Evolutionary conservation across 35 echinoderm and acorn worm genomes (phyloP), one percentile per base, ranked within the genome.

Genomic region (Ophioderma brevispina): DNA sequence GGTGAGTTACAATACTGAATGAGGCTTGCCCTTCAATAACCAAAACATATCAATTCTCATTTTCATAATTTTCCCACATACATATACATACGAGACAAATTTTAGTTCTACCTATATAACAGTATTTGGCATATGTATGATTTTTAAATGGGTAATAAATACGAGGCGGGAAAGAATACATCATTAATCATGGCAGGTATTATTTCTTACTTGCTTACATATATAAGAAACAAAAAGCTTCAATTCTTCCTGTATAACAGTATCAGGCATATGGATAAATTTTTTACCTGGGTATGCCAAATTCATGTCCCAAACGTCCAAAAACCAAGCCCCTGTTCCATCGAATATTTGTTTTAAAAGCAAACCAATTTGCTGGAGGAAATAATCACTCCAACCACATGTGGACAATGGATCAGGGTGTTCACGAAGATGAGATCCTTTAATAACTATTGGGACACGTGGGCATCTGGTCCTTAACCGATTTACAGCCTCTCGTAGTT

Each of bases 241-340:
- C 3, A 91, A 35, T 85, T 91, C 89, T 78, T 91, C 55, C 0
- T 39, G 59, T 19, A 91, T 52, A 13, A 91, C 89, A 0, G 40
- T 0, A 0, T 13, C 13, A 0, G 89, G 81, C 89, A 91, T 91
- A 31, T 91, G 89, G 38, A 91, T 84, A 35, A 8, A 3, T 21
- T 84, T 91, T 76, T 31, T 37, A 0, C 13, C 25, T 6, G 81
- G 89, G 35, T 84, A 91, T 0, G 89, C 31, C 31, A 77, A 39
- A 43, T 91, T 91, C 55, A 91, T 82, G 46, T 84, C 89, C 89
- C 89, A 91, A 23, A 85, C 43, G n/a, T 82, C 80, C 21, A 84
- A 34, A 33, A 76, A 84, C 81, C 64, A 76, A 30, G 78, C 75
- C 25, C 80, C 80, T 21, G 76, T 34, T 28, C 63, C 81, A 39